Base-by-base conservation (phyloP, 2,888 invertebrate genomes). In the Nezara viridula region DNA sequence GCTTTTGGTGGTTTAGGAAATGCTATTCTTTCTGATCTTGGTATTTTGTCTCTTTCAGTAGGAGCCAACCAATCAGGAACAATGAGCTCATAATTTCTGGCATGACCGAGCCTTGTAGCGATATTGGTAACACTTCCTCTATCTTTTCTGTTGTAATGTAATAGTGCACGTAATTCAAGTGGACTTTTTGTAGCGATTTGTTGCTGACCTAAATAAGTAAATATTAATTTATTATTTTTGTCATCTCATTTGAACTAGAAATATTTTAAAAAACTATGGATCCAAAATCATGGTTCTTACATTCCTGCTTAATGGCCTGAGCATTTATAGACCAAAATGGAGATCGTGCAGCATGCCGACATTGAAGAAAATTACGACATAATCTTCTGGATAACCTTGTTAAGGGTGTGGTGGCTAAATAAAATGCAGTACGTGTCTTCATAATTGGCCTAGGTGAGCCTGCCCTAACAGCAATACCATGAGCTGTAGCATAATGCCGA, bases 391-490 rank as follows among this genome's bases (percentile, higher is more conserved):
- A 98, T 91, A 98, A 95, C 92, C 98, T 95, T 90, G 98, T 98
- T 92, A 98, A 95, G 90, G 97, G 96, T 92, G 98, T 98, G 89
- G 97, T 98, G 93, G 97, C 96, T 92, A 98, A 94, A 94, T 98
- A 98, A 94, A 99, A 98, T 90, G 98, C 98, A 91, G 98, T 98
- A 92, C 98, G 95, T 89, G 98, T 98, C 94, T 98, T 98, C 98
- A 98, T 98, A 85, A 98, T 98, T 88, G 98, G 98, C 89, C 98
- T 95, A 90, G 98, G 96, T 86, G 96, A 96, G 90, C 96, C 95
- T 24, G 96, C 94, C 91, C 96, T 94, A 92, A 97, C 95, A 89
- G 96, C 95, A 90, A 94, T 92, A 90, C 97, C 97, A 94, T 98
- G 98, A 89, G 97, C 97, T 91, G 97, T 97, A 89, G 98, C 98